Conservation (phyloP, 1,140 invertebrate species). For the Drosophila ogumai region DNA sequence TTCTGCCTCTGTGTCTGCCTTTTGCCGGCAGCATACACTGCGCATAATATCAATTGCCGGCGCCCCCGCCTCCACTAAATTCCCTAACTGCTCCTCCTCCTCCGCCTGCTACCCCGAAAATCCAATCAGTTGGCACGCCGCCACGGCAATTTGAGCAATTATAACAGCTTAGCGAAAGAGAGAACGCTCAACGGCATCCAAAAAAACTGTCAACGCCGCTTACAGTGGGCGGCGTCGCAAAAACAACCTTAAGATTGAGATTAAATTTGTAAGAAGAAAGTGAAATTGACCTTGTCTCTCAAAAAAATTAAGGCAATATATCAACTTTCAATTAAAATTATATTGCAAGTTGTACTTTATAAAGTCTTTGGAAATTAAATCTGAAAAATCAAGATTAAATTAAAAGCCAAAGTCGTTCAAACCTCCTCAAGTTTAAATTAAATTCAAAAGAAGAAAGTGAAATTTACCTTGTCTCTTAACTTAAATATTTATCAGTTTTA, state of each 20-base stretch:
- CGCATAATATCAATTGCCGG: slow-evolving; percentile 59
- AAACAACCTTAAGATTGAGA: slow-evolving; percentile 29
- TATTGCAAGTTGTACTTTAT: too few species aligned
- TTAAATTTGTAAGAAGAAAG: slow-evolving; percentile 33
- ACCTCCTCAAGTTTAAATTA: not conserved
- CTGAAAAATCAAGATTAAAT: too few species aligned
- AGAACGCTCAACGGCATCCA: slow-evolving; percentile 19
- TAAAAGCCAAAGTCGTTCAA: not conserved
- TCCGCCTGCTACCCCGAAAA: slow-evolving; percentile 15
- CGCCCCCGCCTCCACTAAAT: slow-evolving; percentile 4
- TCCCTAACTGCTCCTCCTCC: slow-evolving; percentile 1
- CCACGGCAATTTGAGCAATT: slow-evolving; percentile 73
- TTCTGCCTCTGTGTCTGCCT: slow-evolving; percentile 6
- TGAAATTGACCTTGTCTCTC: slow-evolving; percentile 36
- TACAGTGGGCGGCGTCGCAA: slow-evolving; percentile 48
- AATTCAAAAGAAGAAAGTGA: not conserved
- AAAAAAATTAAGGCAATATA: not conserved
- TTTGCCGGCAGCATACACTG: slow-evolving; percentile 62
- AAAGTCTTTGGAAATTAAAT: not conserved
- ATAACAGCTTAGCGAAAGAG: slow-evolving; percentile 61
- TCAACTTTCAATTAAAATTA: not conserved
- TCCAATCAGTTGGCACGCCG: slow-evolving; percentile 55
- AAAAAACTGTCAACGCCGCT: slow-evolving; percentile 56
- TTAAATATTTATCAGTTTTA: not conserved
- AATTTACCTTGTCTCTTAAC: slow-evolving; percentile 1